phyloP scores from a whole-genome alignment of 2,113 vertebrate species.

The Alouatta palliata region DNA sequence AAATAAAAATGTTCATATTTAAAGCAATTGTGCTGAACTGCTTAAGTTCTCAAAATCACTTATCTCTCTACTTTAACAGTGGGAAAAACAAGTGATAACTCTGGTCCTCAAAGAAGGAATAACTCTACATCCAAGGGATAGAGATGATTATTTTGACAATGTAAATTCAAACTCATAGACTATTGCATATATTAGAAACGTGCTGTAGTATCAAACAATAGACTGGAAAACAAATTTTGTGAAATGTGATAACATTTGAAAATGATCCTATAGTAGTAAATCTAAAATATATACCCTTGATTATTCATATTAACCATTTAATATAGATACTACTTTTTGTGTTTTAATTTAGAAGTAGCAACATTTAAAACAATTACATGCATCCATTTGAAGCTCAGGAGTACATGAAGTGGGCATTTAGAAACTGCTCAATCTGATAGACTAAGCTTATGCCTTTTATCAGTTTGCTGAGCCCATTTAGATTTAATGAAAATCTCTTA shows the following conservation, averaged over 20 bases:
- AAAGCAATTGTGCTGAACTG: not conserved
- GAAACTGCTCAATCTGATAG: not conserved
- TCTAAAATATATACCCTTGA: slow-evolving; percentile 16
- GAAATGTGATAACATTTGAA: not conserved
- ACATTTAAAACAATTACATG: slow-evolving; percentile 41
- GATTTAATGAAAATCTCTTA: slow-evolving; percentile 51
- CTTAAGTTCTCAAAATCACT: slow-evolving; percentile 1
- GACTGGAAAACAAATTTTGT: not conserved
- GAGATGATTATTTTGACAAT: not conserved
- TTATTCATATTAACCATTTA: not conserved
- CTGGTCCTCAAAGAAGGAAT: not conserved
- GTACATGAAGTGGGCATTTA: slow-evolving; percentile 23
- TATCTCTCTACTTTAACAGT: not conserved
- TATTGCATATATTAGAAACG: not conserved
- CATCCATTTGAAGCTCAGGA: not conserved
- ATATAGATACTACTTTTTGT: not conserved
- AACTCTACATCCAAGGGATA: not conserved
- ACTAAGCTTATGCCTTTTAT: not conserved
- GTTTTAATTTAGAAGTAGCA: slow-evolving; percentile 34
- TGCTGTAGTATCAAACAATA: not conserved
- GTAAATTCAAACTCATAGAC: slow-evolving; percentile 19
- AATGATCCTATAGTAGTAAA: slow-evolving; percentile 20
- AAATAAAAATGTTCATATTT: not conserved
- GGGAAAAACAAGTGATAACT: not conserved
- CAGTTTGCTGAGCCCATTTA: slow-evolving; percentile 12